Evolutionary conservation across 2,113 vertebrate species (phyloP).

Genomic region (Falco punctatus): DNA sequence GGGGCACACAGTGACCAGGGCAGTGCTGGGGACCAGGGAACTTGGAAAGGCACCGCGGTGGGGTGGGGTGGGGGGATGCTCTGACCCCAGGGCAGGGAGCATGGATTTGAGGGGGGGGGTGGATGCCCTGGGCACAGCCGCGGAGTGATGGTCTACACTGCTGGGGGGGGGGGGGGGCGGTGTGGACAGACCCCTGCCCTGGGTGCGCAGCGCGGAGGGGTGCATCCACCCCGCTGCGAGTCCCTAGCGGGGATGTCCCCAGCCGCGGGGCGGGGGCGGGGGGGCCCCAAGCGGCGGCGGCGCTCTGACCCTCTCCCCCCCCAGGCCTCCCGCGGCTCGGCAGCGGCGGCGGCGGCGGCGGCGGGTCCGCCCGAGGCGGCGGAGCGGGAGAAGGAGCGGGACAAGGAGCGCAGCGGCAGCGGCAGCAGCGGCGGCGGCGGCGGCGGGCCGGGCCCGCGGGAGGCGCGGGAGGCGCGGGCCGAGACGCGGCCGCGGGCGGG

Average conservation of each 20-base stretch:
- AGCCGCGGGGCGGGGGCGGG: background rate
- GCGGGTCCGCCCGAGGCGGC: background rate
- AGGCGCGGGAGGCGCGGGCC: background rate
- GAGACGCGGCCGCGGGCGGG: background rate
- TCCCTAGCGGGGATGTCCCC: background rate
- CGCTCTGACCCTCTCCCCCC: background rate
- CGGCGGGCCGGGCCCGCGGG: background rate
- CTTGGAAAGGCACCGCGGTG: background rate
- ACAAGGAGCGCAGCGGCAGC: background rate
- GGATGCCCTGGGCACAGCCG: background rate
- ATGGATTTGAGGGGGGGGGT: background rate
- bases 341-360: background rate
- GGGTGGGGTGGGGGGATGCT: background rate
- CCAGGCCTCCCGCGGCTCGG: constrained; percentile 26
- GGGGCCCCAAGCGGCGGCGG: background rate
- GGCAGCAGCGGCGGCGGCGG: background rate
- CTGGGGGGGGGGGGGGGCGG: no score
- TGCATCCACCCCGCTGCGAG: background rate
- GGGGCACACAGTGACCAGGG: background rate
- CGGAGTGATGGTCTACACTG: background rate
- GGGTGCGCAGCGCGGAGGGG: background rate
- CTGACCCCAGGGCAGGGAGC: background rate
- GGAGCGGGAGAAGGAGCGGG: background rate
- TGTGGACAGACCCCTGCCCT: background rate
- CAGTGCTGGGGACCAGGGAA: background rate